Base-by-base conservation (phyloP, 1,140 invertebrate genomes). In the Adoxophyes honmai region DNA sequence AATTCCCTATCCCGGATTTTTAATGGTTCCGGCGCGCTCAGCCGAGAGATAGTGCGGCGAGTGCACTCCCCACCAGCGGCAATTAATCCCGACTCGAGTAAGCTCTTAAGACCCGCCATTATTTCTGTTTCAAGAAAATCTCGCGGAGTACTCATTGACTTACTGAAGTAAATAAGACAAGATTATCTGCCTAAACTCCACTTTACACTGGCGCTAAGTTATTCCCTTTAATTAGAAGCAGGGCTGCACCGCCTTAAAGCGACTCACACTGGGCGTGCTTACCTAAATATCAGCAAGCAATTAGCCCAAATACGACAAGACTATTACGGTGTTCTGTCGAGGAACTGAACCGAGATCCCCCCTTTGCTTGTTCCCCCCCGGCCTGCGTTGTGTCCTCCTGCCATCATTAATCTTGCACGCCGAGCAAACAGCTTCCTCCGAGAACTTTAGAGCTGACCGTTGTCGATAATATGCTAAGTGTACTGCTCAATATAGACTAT, bases 401-500 rank as follows among this genome's bases (percentile, higher is more conserved):
- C 57, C 55, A 73, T 77, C 75, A 83, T 86, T 86, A 86, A 86
- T 86, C 79, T 84, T 83, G 62, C 62, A 69, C 68, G 70, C 66
- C 58, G 64, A 68, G 74, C 75, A 82, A 81, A 86, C 83, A 78
- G 56, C 68, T 60, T 56, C 61, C 66, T 65, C 74, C 69, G 56
- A 55, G 58, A 74, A 77, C 58, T 81, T 75, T 74, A 76, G 72
- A 62, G 72, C 68, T 78, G 73, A 51, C 39, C 60, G 36, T 37
- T 66, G 67, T 73, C 70, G 76, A 79, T 81, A 75, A 73, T 73
- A 44, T 52, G 51, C 51, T 67, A 66, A 69, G 59, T 62, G 66
- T 70, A 75, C 66, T 68, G 69, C 70, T 34, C 61, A 16, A 52
- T 35, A 52, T 15, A 15, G 51, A 52, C 34, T 34, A 28, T 37